Evolutionary conservation across 1,140 invertebrate genomes (phyloP).

Genomic region (Rhagoletis pomonella): DNA sequence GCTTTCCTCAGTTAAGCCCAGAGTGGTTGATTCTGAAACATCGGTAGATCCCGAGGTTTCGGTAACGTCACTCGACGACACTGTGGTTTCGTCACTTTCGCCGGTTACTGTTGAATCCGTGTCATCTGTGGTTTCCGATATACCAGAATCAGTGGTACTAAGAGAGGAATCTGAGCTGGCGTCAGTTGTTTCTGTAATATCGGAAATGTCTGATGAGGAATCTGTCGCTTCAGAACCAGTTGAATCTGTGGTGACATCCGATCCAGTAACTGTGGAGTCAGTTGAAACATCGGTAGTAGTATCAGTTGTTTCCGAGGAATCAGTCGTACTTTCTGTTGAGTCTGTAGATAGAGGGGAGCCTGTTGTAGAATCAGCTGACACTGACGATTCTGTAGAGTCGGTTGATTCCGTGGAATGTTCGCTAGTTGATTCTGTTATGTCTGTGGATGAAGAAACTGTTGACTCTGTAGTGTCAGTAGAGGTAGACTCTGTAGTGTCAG

Average conservation of each 20-base stretch:
- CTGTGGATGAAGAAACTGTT: conserved; percentile 43
- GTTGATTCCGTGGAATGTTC: conserved; percentile 32
- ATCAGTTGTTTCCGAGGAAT: conserved; percentile 54
- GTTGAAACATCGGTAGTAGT: conserved; percentile 41
- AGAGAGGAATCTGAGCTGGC: conserved; percentile 27
- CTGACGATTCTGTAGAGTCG: conserved; percentile 8
- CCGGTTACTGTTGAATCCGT: conserved; percentile 54
- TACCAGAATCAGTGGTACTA: conserved; percentile 39
- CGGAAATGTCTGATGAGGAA: not conserved
- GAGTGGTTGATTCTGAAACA: conserved; percentile 43
- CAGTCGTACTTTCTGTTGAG: conserved; percentile 29
- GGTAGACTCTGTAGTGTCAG: conserved; percentile 54
- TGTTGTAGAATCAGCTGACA: conserved; percentile 12
- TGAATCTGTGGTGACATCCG: not conserved
- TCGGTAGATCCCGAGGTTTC: conserved; percentile 27
- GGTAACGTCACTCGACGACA: conserved; percentile 24
- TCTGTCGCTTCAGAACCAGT: not conserved
- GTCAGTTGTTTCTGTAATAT: not conserved
- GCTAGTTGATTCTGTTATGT: conserved; percentile 53
- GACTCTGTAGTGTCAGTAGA: conserved; percentile 55
- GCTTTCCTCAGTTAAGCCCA: conserved; percentile 56
- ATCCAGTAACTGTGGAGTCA: conserved; percentile 30
- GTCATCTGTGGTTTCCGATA: conserved; percentile 59
- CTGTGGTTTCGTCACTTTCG: conserved; percentile 53
- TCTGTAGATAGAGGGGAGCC: conserved; percentile 56